These are phyloP conservation scores for Anthopleura xanthogrammica DNA, from an alignment of 92 coral and sea anemone genomes.

Conservation along the genomic window DNA sequence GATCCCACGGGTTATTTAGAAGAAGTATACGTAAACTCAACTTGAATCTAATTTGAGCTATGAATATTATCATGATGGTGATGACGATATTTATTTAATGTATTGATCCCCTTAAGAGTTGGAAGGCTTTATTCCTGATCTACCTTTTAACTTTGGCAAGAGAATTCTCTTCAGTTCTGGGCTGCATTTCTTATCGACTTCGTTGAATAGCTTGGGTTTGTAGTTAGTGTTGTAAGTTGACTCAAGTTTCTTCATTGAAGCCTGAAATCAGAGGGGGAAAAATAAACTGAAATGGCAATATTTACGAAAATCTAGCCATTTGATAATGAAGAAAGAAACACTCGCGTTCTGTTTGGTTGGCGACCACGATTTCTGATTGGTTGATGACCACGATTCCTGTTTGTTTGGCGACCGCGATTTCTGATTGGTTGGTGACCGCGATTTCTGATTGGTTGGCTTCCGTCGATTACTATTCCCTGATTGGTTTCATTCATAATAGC, in stretches of 20 bases:
- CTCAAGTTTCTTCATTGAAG: constrained; percentile 51
- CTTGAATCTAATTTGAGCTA: too few relatives aligned
- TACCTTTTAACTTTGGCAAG: constrained; percentile 91
- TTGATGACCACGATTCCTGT: not conserved
- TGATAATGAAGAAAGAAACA: too few relatives aligned
- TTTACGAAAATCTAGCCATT: not conserved
- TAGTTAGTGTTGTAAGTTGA: constrained; percentile 66
- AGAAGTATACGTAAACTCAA: too few relatives aligned
- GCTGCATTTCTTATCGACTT: constrained; percentile 78
- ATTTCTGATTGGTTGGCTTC: too few relatives aligned
- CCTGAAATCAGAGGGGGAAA: constrained; percentile 32
- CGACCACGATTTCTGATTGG: not conserved
- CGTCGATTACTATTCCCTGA: too few relatives aligned
- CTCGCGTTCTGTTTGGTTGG: not conserved
- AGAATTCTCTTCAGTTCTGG: constrained; percentile 77
- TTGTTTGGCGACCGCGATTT: not conserved
- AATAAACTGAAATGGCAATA: not conserved
- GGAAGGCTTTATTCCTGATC: not conserved
- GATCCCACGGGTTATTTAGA: too few relatives aligned
- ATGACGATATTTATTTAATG: too few relatives aligned
- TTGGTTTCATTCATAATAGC: not conserved
- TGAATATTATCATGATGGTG: too few relatives aligned
- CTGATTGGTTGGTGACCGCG: too few relatives aligned
- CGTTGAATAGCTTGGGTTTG: constrained; percentile 70
- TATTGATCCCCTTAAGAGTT: not conserved